Base-by-base conservation (phyloP, 2,113 vertebrate genomes). In the Cyrtonyx montezumae region DNA sequence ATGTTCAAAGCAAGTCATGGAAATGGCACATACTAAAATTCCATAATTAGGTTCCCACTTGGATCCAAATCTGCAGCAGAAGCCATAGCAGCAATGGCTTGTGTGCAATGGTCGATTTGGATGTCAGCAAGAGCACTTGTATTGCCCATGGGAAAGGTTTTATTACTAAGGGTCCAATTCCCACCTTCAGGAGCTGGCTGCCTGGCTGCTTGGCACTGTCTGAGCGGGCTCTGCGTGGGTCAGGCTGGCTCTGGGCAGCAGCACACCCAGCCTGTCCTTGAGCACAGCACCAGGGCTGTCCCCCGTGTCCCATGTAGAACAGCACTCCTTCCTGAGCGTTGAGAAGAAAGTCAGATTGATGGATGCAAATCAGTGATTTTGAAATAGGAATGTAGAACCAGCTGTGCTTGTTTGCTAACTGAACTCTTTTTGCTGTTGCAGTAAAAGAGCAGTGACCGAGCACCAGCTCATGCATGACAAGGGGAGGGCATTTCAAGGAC, bases 391-490 rank as follows among this genome's bases (percentile, higher is more conserved):
- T 48, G 65, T 4, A 4, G 3, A 3, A 7, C 42, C 3, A 3
- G 59, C 53, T 40, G 36, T n/a, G 30, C 32, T 59, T 25, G 34
- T 32, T 79, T 67, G 67, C 87, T 83, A 71, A 90, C 11, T 4
- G 13, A 25, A 4, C 6, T 23, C 25, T 21, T 15, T 75, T 81
- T 84, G 46, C 71, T n/a, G 1, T 85, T 85, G 87, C 94, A 98
- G 97, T 37, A 98, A 97, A n/a, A 96, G 98, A 86, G 97, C 98
- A 1, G 98, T 98, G 84, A 97, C 97, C 0, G 98, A 99, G 87
- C 98, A 98, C 65, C 97, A 98, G 98, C 96, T 98, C 88, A 91
- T 98, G 97, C 97, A 98, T 8, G 98, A 98, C 91, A 97, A 97
- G 8, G 96, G 98, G 12, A 97, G 96, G 63, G 97, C 94, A 8